phyloP scores from a whole-genome alignment of 2,113 vertebrate genomes.

The Synodontis membranacea region DNA sequence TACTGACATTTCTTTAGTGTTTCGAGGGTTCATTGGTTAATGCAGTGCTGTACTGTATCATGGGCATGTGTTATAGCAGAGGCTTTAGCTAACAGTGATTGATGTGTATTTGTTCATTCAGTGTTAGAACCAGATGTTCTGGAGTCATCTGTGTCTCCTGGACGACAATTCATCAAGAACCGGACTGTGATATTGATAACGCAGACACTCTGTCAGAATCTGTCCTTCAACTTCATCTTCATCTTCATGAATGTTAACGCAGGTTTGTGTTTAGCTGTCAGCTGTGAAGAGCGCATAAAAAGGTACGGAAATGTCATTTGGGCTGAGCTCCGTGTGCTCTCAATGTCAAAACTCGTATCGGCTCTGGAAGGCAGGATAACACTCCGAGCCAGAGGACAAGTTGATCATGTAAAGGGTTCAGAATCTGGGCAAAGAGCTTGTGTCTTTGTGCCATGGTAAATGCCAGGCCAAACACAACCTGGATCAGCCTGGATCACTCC shows the following conservation, averaged over 20 bases:
- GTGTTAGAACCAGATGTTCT: background rate
- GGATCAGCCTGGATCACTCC: background rate
- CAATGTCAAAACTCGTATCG: background rate
- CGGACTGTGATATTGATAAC: background rate
- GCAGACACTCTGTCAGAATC: background rate
- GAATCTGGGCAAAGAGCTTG: background rate
- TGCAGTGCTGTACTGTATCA: background rate
- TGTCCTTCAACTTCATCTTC: too few relatives aligned
- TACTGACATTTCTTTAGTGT: background rate
- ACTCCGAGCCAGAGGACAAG: constrained; percentile 1
- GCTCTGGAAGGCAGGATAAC: background rate
- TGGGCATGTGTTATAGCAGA: background rate
- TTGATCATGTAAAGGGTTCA: background rate
- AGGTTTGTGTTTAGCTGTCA: background rate
- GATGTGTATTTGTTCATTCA: background rate
- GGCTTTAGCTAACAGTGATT: background rate
- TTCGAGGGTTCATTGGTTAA: background rate
- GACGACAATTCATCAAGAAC: background rate
- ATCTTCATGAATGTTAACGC: background rate
- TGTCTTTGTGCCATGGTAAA: background rate
- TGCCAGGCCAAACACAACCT: background rate
- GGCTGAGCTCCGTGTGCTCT: background rate
- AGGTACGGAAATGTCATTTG: background rate
- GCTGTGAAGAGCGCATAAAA: background rate
- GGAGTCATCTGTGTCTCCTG: background rate